Base-by-base conservation (phyloP, 2,888 invertebrate genomes). In the Drosophila demipolita region DNA sequence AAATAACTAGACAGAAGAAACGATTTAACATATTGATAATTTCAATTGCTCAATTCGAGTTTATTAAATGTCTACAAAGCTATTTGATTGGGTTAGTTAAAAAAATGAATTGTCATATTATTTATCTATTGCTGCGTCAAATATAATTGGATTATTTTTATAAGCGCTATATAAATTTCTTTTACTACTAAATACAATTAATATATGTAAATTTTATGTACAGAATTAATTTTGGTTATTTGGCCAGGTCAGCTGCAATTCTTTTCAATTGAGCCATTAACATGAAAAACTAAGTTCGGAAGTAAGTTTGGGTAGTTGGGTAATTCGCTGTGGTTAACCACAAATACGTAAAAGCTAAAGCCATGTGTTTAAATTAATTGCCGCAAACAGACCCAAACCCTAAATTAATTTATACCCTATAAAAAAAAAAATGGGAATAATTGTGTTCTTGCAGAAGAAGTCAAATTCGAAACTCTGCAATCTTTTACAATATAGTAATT, bases 291-390 rank as follows among this genome's bases (percentile, higher is more conserved):
- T 38, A 59, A 53, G 49, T 26, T 11, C 40, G 32, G 12, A 15
- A 23, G 42, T 42, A 23, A 63, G 35, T 32, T 35, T 3, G 11
- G 53, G 36, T 17, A 36, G 57, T 52, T n/a, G 61, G 48, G 38
- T 40, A 36, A 32, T 45, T 49, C 64, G 60, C 59, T 60, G 60
- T 62, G 86, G 88, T 83, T 82, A 84, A 91, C 91, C 91, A 71
- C 91, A 91, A 90, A 89, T 90, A 86, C 90, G 84, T 84, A 83
- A 87, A 89, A 86, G 83, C 83, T 82, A 83, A 87, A 73, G 80
- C 78, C 70, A 85, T 76, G 72, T 76, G 87, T 74, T 90, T 87
- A 80, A 91, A 91, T 91, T 91, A 91, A 91, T 91, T 91, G 90
- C 89, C 81, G 61, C 84, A 82, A 82, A 83, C 81, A 74, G 49